These are phyloP conservation scores for Scolanthus callimorphus DNA, from an alignment of 92 coral and sea anemone species.

Conservation along the genomic window DNA sequence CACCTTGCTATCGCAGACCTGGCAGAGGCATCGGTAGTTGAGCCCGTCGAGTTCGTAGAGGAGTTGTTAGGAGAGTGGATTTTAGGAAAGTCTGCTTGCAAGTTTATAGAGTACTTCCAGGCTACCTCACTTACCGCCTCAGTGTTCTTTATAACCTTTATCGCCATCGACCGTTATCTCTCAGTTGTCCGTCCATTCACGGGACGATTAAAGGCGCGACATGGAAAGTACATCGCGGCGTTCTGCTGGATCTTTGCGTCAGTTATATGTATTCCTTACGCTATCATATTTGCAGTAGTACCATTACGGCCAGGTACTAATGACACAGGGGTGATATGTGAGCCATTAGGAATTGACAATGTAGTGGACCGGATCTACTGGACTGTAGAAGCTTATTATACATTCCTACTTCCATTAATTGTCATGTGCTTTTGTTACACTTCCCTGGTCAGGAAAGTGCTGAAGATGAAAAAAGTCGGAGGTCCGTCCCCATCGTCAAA, in stretches of 20 bases:
- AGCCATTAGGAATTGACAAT: constrained; percentile 31
- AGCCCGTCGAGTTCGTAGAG: constrained; percentile 41
- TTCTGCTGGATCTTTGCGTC: constrained; percentile 54
- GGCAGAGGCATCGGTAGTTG: constrained; percentile 17
- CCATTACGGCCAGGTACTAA: background rate
- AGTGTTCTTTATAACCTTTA: constrained; percentile 52
- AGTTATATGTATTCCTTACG: constrained; percentile 31
- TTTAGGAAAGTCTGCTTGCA: constrained; percentile 44
- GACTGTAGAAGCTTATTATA: constrained; percentile 33
- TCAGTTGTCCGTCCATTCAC: constrained; percentile 52
- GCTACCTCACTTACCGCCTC: constrained; percentile 45
- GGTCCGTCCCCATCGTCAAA: constrained; percentile 18
- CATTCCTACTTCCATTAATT: constrained; percentile 36
- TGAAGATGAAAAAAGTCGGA: constrained; percentile 25
- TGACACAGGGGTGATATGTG: constrained; percentile 38
- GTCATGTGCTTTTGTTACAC: constrained; percentile 65
- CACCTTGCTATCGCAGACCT: constrained; percentile 40
- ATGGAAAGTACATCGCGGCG: constrained; percentile 44
- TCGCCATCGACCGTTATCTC: constrained; percentile 71
- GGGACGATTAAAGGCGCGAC: constrained; percentile 19
- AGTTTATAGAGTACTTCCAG: constrained; percentile 55
- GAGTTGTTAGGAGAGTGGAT: constrained; percentile 44
- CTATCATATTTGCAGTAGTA: constrained; percentile 30
- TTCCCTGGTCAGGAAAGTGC: constrained; percentile 26
- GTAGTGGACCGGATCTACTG: constrained; percentile 57